Conservation (phyloP, 2,797 vertebrate species). For the Pseudochirops cupreus region DNA sequence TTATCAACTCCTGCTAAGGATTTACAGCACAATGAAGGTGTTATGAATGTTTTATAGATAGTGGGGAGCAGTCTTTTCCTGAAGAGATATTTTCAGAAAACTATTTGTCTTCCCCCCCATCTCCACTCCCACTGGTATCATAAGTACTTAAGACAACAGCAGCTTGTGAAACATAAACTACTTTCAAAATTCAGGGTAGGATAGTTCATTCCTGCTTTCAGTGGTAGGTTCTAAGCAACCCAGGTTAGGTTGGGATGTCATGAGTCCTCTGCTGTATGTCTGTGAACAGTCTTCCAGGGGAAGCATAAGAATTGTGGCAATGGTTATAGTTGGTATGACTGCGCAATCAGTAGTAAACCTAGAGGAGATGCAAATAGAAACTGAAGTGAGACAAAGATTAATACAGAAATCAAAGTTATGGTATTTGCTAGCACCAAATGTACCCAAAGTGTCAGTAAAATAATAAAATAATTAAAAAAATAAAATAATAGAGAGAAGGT, state of each 20-base stretch:
- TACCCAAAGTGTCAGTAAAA: neutral
- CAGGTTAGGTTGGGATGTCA: neutral
- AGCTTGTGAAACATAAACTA: conserved; percentile 63
- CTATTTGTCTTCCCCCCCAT: conserved; percentile 79
- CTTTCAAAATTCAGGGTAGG: conserved; percentile 57
- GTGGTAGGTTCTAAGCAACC: neutral
- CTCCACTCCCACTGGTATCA: conserved; percentile 38
- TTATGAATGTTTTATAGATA: conserved; percentile 90
- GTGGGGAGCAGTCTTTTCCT: conserved; percentile 82
- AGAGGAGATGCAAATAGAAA: neutral
- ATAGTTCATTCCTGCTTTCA: neutral
- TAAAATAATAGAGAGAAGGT: no score
- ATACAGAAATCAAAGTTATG: neutral
- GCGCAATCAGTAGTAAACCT: neutral
- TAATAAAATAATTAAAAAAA: no score
- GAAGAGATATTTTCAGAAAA: conserved; percentile 83
- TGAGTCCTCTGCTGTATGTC: neutral
- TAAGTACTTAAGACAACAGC: conserved; percentile 68
- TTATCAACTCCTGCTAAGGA: conserved; percentile 90
- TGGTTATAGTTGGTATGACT: neutral
- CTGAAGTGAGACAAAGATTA: neutral
- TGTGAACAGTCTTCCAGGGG: neutral
- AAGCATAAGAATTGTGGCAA: neutral
- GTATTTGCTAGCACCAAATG: neutral
- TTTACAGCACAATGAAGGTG: conserved; percentile 90